Percentiles rank a stretch among this genome's conserved stretches.
Conservation (phyloP, 2,888 invertebrate genomes). For the Perizoma flavofasciatum region DNA sequence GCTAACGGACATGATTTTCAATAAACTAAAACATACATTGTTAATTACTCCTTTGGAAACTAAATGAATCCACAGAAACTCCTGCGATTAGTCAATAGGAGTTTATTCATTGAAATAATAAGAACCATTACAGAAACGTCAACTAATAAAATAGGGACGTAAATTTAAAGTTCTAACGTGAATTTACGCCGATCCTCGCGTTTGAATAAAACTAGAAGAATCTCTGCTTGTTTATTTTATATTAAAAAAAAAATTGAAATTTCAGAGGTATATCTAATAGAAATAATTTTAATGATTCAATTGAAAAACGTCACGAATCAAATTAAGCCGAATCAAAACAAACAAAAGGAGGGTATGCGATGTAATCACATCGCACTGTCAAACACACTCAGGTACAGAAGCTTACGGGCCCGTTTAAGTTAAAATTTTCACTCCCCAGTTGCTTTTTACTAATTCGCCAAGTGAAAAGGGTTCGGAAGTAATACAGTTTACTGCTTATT, state of each 20-base stretch:
- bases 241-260: too few species aligned
- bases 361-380: slow-evolving; percentile 82
- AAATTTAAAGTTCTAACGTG: too few species aligned
- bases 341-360: slow-evolving; percentile 76
- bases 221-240: too few species aligned
- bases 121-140: too few species aligned
- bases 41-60: too few species aligned
- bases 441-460: slow-evolving; percentile 84
- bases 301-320: slow-evolving; percentile 71
- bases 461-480: slow-evolving; percentile 84
- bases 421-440: slow-evolving; percentile 83
- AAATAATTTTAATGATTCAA: slow-evolving; percentile 44
- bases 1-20: not conserved
- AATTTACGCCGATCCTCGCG: too few species aligned
- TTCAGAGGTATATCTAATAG: not conserved
- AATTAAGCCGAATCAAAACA: slow-evolving; percentile 79
- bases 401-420: slow-evolving; percentile 80
- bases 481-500: slow-evolving; percentile 84
- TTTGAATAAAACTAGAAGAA: too few species aligned
- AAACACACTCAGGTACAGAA: slow-evolving; percentile 78
- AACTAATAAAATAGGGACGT: too few species aligned
- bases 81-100: too few species aligned
- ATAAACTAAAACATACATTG: not conserved
- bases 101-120: too few species aligned
- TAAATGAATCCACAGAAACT: too few species aligned